These are phyloP conservation scores for Apodemus agrarius DNA, from an alignment of 2,797 vertebrate genomes.

Conservation along the genomic window DNA sequence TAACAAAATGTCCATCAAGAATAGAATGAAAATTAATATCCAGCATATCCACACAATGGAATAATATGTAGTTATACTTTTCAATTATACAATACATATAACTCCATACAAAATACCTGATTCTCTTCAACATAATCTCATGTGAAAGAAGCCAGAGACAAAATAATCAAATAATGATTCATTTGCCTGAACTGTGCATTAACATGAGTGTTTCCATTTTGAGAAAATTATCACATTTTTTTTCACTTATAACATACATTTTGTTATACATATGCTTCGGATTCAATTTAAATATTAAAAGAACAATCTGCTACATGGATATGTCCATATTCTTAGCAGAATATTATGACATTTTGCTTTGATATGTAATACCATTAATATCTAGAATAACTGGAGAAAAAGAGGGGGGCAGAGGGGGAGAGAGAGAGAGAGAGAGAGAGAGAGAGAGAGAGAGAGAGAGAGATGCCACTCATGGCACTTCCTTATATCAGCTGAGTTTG, in stretches of 20 bases:
- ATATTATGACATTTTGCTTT: neutral
- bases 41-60: neutral
- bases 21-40: conserved; percentile 45
- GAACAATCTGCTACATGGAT: neutral
- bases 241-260: neutral
- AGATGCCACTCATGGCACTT: neutral
- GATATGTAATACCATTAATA: neutral
- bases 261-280: neutral
- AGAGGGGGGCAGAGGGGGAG: neutral
- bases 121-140: conserved; percentile 4
- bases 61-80: neutral
- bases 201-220: neutral
- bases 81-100: neutral
- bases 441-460: neutral
- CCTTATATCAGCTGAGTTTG: neutral
- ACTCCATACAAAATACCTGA: neutral
- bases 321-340: conserved; percentile 1
- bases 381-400: neutral
- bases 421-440: neutral
- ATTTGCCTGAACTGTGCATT: neutral
- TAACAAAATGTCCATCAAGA: conserved; percentile 32
- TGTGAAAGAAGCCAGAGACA: neutral
- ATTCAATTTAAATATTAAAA: neutral
- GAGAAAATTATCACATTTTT: conserved; percentile 28
- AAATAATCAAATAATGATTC: neutral